A percentile compares a stretch with the other conserved stretches of the same genome.
Evolutionary conservation across 2,113 vertebrate genomes (phyloP).

Genomic region (Aspiorhynchus laticeps): DNA sequence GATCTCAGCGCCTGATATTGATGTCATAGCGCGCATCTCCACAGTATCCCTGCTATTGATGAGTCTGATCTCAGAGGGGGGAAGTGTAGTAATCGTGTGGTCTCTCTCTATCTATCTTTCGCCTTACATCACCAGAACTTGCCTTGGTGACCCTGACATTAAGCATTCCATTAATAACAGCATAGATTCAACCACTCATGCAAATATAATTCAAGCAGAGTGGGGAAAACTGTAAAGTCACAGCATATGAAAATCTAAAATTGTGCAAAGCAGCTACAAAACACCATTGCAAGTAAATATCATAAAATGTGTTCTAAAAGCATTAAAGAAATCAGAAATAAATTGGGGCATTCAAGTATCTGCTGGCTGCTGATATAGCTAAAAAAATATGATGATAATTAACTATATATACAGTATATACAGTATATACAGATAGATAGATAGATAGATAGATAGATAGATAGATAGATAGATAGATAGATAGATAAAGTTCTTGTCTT

Average conservation of each 20-base stretch:
- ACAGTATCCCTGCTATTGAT: constrained; percentile 66
- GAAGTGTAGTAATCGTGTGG: constrained; percentile 59
- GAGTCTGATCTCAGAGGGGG: constrained; percentile 70
- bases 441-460: no score
- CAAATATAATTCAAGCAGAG: not conserved
- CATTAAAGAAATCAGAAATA: not conserved
- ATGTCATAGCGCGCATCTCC: constrained; percentile 68
- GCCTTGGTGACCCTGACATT: not conserved
- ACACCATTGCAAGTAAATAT: not conserved
- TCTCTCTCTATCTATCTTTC: constrained; percentile 15
- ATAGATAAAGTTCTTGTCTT: no score
- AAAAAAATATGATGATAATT: no score
- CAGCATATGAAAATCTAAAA: not conserved
- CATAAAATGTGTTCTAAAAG: not conserved
- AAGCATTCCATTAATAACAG: not conserved
- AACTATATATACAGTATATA: no score
- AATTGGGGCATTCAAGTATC: not conserved
- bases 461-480: no score
- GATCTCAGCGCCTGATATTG: constrained; percentile 63
- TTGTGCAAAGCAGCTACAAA: not conserved
- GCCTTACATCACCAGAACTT: constrained; percentile 1
- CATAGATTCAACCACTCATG: not conserved
- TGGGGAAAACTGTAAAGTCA: not conserved
- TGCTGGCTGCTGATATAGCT: not conserved
- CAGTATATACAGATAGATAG: no score